Conservation (phyloP, 2,888 invertebrate genomes). For the Drosophila atripex region DNA sequence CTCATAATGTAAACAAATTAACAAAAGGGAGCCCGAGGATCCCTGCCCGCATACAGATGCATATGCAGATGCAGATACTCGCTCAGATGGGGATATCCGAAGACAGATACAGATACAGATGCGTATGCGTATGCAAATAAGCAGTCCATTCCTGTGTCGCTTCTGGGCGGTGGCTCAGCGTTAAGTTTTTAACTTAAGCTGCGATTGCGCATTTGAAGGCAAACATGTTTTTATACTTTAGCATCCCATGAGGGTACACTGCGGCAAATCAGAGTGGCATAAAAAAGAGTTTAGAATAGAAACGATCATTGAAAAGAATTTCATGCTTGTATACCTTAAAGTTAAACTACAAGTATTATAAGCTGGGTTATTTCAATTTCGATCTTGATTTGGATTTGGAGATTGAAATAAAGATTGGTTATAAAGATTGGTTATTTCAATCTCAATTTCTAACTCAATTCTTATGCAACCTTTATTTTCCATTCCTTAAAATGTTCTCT, state of each 20-base stretch:
- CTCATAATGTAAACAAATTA: constrained; percentile 84
- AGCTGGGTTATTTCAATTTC: too few species aligned
- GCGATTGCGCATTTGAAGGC: constrained; percentile 82
- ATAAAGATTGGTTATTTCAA: too few species aligned
- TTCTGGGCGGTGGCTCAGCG: constrained; percentile 80
- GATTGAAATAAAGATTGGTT: too few species aligned
- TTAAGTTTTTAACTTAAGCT: constrained; percentile 76
- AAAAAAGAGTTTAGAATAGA: not conserved
- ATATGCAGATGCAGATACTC: constrained; percentile 2
- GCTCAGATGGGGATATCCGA: constrained; percentile 3
- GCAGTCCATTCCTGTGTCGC: constrained; percentile 51
- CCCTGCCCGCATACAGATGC: constrained; percentile 24
- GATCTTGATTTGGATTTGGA: too few species aligned
- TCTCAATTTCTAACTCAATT: too few species aligned
- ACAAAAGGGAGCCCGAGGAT: constrained; percentile 54
- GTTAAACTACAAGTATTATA: too few species aligned
- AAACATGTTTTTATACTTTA: constrained; percentile 84
- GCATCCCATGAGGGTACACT: constrained; percentile 43
- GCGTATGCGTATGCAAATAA: constrained; percentile 50
- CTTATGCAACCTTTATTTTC: too few species aligned
- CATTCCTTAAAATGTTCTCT: not conserved
- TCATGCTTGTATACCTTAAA: too few species aligned
- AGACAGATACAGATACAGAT: constrained; percentile 13
- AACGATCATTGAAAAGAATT: too few species aligned
- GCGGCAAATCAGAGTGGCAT: not conserved